These are phyloP conservation scores for Caenorhabditis plicata DNA, from an alignment of 2,888 invertebrate species.

Conservation along the genomic window DNA sequence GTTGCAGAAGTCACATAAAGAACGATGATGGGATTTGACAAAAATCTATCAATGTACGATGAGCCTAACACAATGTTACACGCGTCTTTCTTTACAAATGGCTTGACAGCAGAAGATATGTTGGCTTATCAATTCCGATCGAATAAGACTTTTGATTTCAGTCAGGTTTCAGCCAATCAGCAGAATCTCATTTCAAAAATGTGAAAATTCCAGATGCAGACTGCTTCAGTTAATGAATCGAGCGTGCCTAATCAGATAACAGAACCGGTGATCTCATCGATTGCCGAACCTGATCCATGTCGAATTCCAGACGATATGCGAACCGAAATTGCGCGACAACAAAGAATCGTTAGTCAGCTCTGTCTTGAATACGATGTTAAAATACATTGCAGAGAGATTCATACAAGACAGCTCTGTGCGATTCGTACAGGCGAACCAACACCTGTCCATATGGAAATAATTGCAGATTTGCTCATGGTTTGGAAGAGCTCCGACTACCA, in stretches of 20 bases:
- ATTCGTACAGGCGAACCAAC: constrained; percentile 34
- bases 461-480: constrained; percentile 47
- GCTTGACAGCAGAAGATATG: too few species aligned
- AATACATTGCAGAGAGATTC: constrained; percentile 34
- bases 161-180: too few species aligned
- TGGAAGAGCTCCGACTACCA: constrained; percentile 42
- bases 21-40: too few species aligned
- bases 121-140: too few species aligned
- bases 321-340: constrained; percentile 32
- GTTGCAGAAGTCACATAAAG: too few species aligned
- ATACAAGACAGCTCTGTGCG: constrained; percentile 52
- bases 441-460: constrained; percentile 39
- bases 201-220: background rate
- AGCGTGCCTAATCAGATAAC: constrained; percentile 8
- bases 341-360: constrained; percentile 23
- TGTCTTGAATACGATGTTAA: background rate
- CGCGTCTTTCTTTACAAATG: too few species aligned
- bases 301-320: constrained; percentile 40
- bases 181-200: background rate
- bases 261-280: constrained; percentile 10
- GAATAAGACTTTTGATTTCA: too few species aligned
- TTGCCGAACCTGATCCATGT: constrained; percentile 70
- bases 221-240: constrained; percentile 1
- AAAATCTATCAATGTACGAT: too few species aligned
- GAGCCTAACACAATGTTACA: too few species aligned